Percentiles rank a stretch among this genome's conserved stretches.
phyloP scores from a whole-genome alignment of 1,140 invertebrate genomes.

The Drosophila bifasciata region DNA sequence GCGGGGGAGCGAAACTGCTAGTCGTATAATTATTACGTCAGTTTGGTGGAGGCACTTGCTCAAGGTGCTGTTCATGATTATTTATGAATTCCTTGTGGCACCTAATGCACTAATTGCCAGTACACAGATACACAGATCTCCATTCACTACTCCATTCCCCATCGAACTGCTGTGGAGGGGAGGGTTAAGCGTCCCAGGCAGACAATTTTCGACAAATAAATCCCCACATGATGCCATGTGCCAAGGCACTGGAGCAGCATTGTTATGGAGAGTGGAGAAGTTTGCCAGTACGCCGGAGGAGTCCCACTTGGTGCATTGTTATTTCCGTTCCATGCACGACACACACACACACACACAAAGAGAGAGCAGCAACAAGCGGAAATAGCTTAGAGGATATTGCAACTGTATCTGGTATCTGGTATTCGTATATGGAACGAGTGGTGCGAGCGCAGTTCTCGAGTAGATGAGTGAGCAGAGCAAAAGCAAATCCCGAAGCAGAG shows the following conservation, averaged over 20 bases:
- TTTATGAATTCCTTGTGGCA: constrained; percentile 41
- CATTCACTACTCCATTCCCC: constrained; percentile 37
- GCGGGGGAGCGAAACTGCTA: background rate
- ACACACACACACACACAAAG: too few relatives aligned
- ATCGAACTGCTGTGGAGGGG: constrained; percentile 21
- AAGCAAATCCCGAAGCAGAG: constrained; percentile 21
- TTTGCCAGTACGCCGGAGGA: background rate
- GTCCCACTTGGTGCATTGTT: constrained; percentile 59
- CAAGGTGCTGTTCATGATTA: constrained; percentile 35
- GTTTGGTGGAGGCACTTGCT: background rate
- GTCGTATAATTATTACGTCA: constrained; percentile 27
- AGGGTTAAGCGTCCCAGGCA: background rate
- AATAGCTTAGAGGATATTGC: constrained; percentile 78
- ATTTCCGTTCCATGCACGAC: constrained; percentile 63
- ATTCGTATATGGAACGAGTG: constrained; percentile 39
- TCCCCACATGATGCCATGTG: constrained; percentile 33
- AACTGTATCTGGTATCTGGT: constrained; percentile 60
- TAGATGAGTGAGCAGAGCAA: too few relatives aligned
- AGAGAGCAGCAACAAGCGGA: constrained; percentile 70
- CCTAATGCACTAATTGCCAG: constrained; percentile 42
- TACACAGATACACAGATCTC: constrained; percentile 7
- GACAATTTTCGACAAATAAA: constrained; percentile 47
- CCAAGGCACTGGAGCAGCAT: too few relatives aligned
- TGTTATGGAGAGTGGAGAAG: background rate
- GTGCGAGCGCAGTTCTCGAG: too few relatives aligned